Evolutionary conservation across 2,888 invertebrate species (phyloP).

Genomic region (Neoascia interrupta): DNA sequence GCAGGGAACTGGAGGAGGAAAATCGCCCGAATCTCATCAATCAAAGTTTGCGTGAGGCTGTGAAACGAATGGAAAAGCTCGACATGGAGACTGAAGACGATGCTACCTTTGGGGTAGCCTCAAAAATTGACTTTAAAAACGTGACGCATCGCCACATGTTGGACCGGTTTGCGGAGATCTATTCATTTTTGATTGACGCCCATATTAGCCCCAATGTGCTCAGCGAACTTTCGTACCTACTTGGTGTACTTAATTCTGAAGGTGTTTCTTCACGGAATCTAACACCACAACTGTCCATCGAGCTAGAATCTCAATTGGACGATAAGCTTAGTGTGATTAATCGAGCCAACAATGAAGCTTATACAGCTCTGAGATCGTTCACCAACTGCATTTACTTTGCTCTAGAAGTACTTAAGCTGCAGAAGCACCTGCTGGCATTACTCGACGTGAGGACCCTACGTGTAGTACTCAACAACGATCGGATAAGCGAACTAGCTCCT

Average conservation of each 20-base stretch:
- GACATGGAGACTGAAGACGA: background rate
- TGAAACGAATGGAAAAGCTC: slow-evolving; percentile 45
- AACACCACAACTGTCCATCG: slow-evolving; percentile 1
- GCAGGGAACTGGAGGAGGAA: slow-evolving; percentile 73
- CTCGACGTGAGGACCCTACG: slow-evolving; percentile 82
- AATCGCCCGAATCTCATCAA: slow-evolving; percentile 48
- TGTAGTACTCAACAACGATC: slow-evolving; percentile 85
- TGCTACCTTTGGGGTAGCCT: background rate
- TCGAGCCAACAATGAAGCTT: slow-evolving; percentile 52
- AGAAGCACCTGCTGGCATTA: slow-evolving; percentile 81
- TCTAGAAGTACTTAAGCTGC: slow-evolving; percentile 83
- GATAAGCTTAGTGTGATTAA: slow-evolving; percentile 41
- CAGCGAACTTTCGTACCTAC: slow-evolving; percentile 76
- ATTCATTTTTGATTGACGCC: slow-evolving; percentile 76
- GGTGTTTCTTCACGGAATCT: slow-evolving; percentile 5
- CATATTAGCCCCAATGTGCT: slow-evolving; percentile 78
- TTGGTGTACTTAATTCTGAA: slow-evolving; percentile 75
- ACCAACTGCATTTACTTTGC: slow-evolving; percentile 91
- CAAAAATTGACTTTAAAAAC: slow-evolving; percentile 71
- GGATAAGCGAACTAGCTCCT: slow-evolving; percentile 83
- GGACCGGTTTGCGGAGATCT: slow-evolving; percentile 74
- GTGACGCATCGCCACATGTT: slow-evolving; percentile 71
- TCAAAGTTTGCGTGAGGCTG: slow-evolving; percentile 42
- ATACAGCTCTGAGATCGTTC: slow-evolving; percentile 80
- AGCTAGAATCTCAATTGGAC: slow-evolving; percentile 20